Base-by-base conservation (phyloP, 1,140 invertebrate genomes). In the Dendroctonus ponderosae region DNA sequence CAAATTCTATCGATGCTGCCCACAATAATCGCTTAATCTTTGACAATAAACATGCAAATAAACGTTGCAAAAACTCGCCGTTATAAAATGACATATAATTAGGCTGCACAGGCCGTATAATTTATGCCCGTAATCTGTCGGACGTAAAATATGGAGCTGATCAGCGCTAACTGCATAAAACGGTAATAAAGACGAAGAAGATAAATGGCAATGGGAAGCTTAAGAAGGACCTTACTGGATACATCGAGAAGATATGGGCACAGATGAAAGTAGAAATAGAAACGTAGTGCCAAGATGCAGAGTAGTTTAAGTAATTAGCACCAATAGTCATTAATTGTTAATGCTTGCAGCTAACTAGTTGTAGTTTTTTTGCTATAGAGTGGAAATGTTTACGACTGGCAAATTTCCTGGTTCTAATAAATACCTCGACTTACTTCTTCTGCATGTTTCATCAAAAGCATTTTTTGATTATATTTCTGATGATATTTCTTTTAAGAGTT, bases 1-100 rank as follows among this genome's bases (percentile, higher is more conserved):
- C 8, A 46, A 46, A 46, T 46, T 46, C 12, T 46, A 46, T 9
- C 8, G 12, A 12, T 12, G 43, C 12, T 46, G 43, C 12, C 43
- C n/a, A 52, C 26, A 52, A 5, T 52, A 51, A 9, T 52, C 26
- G n/a, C n/a, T 9, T 14, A 52, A 52, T 52, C 50, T 15, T 37
- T n/a, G 12, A 37, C n/a, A 52, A 9, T 15, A 52, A 12, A 52
- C 12, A 48, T 48, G 49, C 9, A 60, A 49, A 60, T 38, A 60
- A 42, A 42, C 26, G 4, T 11, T 38, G 38, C 60, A 15, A 62
- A 52, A 62, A 51, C 60, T 62, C 60, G 7, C 48, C 15, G 39
- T 41, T 62, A 62, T 52, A 62, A 62, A 62, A 51, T 62, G 60
- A 62, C 60, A 62, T 62, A 62, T 62, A 62, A 62, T 62, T 62